phyloP scores from a whole-genome alignment of 2,888 invertebrate genomes.

The Drosophila paramelanica region DNA sequence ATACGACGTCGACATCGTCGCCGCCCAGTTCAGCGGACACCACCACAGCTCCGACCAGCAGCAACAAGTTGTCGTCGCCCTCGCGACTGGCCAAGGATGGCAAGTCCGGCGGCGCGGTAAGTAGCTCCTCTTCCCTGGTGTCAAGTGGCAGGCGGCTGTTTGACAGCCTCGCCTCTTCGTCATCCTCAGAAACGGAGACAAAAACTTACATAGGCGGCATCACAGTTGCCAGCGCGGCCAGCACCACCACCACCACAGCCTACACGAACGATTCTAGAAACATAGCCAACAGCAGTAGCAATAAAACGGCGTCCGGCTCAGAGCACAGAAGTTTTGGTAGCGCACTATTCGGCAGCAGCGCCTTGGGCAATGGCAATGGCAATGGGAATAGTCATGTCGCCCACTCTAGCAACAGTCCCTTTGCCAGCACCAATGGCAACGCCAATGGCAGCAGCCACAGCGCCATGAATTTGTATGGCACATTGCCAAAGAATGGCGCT shows the following conservation, averaged over 20 bases:
- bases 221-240: slow-evolving; percentile 66
- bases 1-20: slow-evolving; percentile 60
- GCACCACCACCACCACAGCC: slow-evolving; percentile 66
- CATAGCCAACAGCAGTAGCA: slow-evolving; percentile 76
- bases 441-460: slow-evolving; percentile 72
- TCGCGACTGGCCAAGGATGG: slow-evolving; percentile 70
- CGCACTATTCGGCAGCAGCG: slow-evolving; percentile 74
- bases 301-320: slow-evolving; percentile 81
- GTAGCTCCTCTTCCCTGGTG: slow-evolving; percentile 72
- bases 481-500: slow-evolving; percentile 82
- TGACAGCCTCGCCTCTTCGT: slow-evolving; percentile 81
- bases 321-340: slow-evolving; percentile 80
- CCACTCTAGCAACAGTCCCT: slow-evolving; percentile 69
- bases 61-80: slow-evolving; percentile 77
- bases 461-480: slow-evolving; percentile 84
- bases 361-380: slow-evolving; percentile 71
- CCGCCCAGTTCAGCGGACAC: slow-evolving; percentile 51
- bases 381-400: slow-evolving; percentile 58
- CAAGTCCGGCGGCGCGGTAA: slow-evolving; percentile 58
- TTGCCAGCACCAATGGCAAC: slow-evolving; percentile 74
- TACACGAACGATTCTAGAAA: slow-evolving; percentile 83
- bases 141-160: slow-evolving; percentile 81
- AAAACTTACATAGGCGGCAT: slow-evolving; percentile 72
- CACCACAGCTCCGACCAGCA: slow-evolving; percentile 57
- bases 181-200: slow-evolving; percentile 73